Evolutionary conservation across 2,113 vertebrate species (phyloP), one percentile per base, ranked within the genome.

Genomic region (Paracanthobrama guichenoti): DNA sequence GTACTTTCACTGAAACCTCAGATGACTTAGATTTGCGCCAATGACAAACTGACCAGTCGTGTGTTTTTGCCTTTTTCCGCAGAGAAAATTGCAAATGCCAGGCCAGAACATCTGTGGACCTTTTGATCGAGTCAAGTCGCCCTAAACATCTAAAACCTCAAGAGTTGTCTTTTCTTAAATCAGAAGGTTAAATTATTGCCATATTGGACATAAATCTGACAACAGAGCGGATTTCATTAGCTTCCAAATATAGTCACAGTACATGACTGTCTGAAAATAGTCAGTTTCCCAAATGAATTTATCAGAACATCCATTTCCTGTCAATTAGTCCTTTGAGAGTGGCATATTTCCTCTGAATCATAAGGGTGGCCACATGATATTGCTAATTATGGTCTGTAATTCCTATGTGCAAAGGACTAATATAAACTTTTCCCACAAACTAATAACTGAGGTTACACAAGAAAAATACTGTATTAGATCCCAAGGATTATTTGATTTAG

Each of bases 41-140:
- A 22, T 69, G 82, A 84, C 75, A 77, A 81, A 84, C 69, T 84
- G 60, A 87, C 73, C 64, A 28, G 48, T 18, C 42, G 3, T 35
- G 39, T 74, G 55, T 80, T 42, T 64, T 44, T 35, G 69, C 20
- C 31, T 79, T 35, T 42, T 39, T 80, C 13, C 13, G 46, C 60
- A n/a, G 59, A 26, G 59, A 42, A 74, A 57, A 35, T 7, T 28
- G 42, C 18, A 6, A 46, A 69, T 6, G 2, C 28, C 46, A 14
- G 53, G 64, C 48, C 62, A 76, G 71, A 42, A 57, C 44, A 46
- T 55, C 22, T 73, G 50, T 74, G 81, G 26, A 74, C 28, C 67
- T 10, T 83, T 66, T 80, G 67, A 73, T 83, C 16, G 53, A 55
- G 53, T 20, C 53, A 55, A 55, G 18, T 8, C 39, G 2, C n/a